A percentile compares a stretch with the other conserved stretches of the same genome.
Evolutionary conservation across 2,797 vertebrate genomes (phyloP).

Genomic region (Anisognathus igniventris): DNA sequence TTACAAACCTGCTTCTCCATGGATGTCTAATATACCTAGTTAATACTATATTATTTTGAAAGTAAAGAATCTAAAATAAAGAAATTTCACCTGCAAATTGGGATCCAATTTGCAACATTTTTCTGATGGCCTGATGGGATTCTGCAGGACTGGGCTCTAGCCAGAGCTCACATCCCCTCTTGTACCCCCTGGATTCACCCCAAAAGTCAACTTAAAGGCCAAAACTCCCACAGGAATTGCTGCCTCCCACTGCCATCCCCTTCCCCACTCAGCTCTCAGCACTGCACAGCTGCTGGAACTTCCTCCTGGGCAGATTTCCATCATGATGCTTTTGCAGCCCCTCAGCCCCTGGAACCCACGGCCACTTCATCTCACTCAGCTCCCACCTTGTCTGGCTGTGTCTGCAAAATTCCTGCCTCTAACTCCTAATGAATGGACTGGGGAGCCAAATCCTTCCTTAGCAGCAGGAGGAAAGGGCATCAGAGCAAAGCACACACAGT

Average conservation of each 20-base stretch:
- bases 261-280: not conserved
- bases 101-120: no score
- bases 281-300: not conserved
- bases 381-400: no score
- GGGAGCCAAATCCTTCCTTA: not conserved
- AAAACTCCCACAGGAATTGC: not conserved
- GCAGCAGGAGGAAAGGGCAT: not conserved
- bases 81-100: not conserved
- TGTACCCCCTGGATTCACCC: rapidly evolving
- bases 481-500: rapidly evolving
- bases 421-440: not conserved
- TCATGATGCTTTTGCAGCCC: not conserved
- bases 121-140: not conserved
- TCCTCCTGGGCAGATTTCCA: not conserved
- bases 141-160: not conserved
- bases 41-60: not conserved
- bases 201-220: rapidly evolving
- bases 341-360: not conserved
- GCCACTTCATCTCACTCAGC: not conserved
- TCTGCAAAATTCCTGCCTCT: rapidly evolving
- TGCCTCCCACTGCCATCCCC: not conserved
- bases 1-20: not conserved
- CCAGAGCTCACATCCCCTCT: not conserved
- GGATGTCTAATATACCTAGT: no score
- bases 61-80: rapidly evolving